phyloP scores from a whole-genome alignment of 2,797 vertebrate genomes.

The Sylvia borin region DNA sequence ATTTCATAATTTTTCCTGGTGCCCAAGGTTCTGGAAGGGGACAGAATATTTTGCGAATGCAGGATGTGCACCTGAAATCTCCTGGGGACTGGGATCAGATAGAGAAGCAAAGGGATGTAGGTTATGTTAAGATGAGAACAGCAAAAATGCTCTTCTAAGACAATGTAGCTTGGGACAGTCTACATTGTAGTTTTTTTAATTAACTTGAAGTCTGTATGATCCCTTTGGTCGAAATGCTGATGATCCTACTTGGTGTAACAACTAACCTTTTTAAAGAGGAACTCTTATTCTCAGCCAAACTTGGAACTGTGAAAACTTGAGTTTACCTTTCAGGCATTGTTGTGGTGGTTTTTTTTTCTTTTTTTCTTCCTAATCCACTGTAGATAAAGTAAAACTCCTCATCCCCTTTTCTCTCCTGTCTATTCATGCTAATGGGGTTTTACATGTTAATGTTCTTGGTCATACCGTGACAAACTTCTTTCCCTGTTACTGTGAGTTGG shows the following conservation, averaged over 20 bases:
- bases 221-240: slow-evolving; percentile 95
- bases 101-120: slow-evolving; percentile 3
- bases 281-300: slow-evolving; percentile 85
- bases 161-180: slow-evolving; percentile 80
- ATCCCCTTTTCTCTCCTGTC: slow-evolving; percentile 76
- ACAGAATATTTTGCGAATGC: slow-evolving; percentile 24
- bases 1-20: not conserved
- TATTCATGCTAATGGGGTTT: slow-evolving; percentile 72
- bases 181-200: slow-evolving; percentile 72
- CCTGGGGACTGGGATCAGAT: not conserved
- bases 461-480: not conserved
- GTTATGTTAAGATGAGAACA: slow-evolving; percentile 71
- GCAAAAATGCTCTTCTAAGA: slow-evolving; percentile 60
- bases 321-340: slow-evolving; percentile 83
- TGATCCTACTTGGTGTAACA: slow-evolving; percentile 81
- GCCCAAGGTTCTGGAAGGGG: not conserved
- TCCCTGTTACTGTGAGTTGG: slow-evolving; percentile 74
- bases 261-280: slow-evolving; percentile 84
- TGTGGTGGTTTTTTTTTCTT: not conserved
- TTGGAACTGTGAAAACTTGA: slow-evolving; percentile 64
- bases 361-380: slow-evolving; percentile 22
- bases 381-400: slow-evolving; percentile 54
- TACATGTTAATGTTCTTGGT: not conserved
- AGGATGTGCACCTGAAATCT: not conserved
- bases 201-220: slow-evolving; percentile 78